Conservation (phyloP, 2,888 invertebrate genomes). For the Drosophila kambysellisi region DNA sequence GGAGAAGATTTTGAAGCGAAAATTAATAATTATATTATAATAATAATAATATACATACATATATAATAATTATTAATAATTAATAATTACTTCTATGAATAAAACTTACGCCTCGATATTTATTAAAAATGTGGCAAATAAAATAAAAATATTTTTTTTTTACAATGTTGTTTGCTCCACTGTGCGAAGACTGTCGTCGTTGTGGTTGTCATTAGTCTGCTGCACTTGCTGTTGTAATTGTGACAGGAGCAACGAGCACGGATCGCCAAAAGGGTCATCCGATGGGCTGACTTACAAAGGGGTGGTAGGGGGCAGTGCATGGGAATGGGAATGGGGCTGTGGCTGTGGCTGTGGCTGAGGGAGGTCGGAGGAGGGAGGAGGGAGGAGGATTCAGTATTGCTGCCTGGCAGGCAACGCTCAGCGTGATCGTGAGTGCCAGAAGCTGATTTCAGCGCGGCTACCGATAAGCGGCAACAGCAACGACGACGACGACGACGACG, state of each 20-base stretch:
- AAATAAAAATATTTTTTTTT: background rate
- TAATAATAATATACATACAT: too few relatives aligned
- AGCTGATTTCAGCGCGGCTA: conserved; percentile 80
- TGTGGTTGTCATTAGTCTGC: conserved; percentile 75
- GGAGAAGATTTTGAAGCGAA: background rate
- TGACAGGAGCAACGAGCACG: conserved; percentile 82
- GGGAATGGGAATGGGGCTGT: background rate
- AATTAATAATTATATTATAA: background rate
- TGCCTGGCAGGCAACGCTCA: conserved; percentile 21
- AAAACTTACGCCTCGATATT: background rate
- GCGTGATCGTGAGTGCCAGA: conserved; percentile 83
- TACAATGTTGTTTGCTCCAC: conserved; percentile 16
- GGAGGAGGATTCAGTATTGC: conserved; percentile 3
- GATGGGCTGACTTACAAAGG: conserved; percentile 13
- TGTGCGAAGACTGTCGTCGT: conserved; percentile 57
- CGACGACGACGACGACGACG: conserved; percentile 18
- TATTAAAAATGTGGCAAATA: background rate
- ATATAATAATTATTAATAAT: background rate
- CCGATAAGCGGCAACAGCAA: conserved; percentile 78
- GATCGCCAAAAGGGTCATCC: conserved; percentile 69
- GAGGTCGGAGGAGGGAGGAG: background rate
- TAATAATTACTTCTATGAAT: background rate
- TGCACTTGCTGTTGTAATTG: conserved; percentile 81
- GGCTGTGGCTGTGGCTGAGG: too few relatives aligned
- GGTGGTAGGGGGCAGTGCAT: background rate